phyloP scores from a whole-genome alignment of 1,140 invertebrate genomes.

The Coenobita brevimanus region DNA sequence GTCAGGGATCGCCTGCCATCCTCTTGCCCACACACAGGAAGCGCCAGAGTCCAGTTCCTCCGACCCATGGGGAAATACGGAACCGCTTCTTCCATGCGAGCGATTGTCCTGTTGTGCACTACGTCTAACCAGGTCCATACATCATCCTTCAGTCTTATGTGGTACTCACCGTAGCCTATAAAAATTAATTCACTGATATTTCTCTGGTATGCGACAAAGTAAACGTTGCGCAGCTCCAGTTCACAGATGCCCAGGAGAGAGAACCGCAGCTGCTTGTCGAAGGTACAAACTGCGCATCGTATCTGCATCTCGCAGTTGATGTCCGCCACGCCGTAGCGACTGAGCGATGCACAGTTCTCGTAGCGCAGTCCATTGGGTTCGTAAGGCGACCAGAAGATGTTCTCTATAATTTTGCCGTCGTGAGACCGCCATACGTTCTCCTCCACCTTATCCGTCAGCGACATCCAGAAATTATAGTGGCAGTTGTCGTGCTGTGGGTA shows the following conservation, averaged over 20 bases:
- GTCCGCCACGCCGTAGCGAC: constrained; percentile 51
- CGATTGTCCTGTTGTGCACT: constrained; percentile 16
- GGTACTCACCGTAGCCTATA: constrained; percentile 62
- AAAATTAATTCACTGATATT: constrained; percentile 40
- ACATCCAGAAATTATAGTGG: constrained; percentile 39
- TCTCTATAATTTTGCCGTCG: constrained; percentile 10
- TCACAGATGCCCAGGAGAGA: constrained; percentile 58
- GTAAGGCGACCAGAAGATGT: constrained; percentile 43
- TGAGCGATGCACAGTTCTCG: constrained; percentile 58
- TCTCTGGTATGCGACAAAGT: constrained; percentile 59
- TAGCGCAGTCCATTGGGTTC: constrained; percentile 63
- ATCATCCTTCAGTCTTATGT: constrained; percentile 32
- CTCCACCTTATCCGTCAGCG: constrained; percentile 3
- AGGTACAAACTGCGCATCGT: constrained; percentile 55
- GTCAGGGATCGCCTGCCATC: constrained; percentile 17
- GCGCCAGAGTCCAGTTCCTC: constrained; percentile 28
- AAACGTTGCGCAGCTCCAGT: constrained; percentile 58
- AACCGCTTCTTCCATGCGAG: constrained; percentile 29
- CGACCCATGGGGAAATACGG: constrained; percentile 50
- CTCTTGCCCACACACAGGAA: constrained; percentile 32
- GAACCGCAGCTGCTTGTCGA: constrained; percentile 45
- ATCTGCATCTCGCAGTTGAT: constrained; percentile 46
- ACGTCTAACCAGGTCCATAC: constrained; percentile 57
- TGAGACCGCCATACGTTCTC: constrained; percentile 29
- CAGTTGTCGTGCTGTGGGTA: constrained; percentile 13